A percentile compares a stretch with the other conserved stretches of the same genome.
phyloP scores from a whole-genome alignment of 2,888 invertebrate species.

The Andrena chrysosceles region DNA sequence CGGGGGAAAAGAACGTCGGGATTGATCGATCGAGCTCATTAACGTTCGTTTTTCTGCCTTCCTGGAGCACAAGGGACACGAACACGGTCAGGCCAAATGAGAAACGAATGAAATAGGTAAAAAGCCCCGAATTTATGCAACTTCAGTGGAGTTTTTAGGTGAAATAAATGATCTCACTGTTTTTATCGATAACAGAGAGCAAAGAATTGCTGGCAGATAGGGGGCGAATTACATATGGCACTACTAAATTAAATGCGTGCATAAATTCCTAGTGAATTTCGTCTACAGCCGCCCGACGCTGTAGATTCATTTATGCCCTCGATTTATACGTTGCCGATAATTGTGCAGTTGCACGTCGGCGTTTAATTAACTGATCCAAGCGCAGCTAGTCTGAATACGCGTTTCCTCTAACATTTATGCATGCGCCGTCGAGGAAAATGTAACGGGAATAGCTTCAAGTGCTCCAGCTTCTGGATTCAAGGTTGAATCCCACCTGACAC shows the following conservation, averaged over 20 bases:
- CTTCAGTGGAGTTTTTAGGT: no score
- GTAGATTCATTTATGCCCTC: constrained; percentile 9
- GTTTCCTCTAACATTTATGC: constrained; percentile 8
- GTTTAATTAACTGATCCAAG: constrained; percentile 36
- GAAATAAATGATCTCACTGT: no score
- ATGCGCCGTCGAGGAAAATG: not conserved
- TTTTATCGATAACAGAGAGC: no score
- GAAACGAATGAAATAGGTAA: not conserved
- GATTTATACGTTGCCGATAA: constrained; percentile 29
- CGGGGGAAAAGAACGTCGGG: not conserved
- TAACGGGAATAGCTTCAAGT: not conserved
- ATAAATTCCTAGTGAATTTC: constrained; percentile 11
- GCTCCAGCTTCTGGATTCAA: not conserved
- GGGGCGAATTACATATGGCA: no score
- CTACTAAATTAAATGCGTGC: not conserved
- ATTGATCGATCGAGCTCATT: not conserved
- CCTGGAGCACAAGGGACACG: not conserved
- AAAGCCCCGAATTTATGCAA: not conserved
- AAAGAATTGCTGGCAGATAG: no score
- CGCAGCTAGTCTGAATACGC: not conserved
- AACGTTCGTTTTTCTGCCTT: not conserved
- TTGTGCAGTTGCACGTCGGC: constrained; percentile 25
- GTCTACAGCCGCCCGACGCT: not conserved
- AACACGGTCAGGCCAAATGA: not conserved
- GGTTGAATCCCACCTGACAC: not conserved